Evolutionary conservation across 2,888 invertebrate species (phyloP), one percentile per base, ranked within the genome.

Genomic region (Sycophila texana): DNA sequence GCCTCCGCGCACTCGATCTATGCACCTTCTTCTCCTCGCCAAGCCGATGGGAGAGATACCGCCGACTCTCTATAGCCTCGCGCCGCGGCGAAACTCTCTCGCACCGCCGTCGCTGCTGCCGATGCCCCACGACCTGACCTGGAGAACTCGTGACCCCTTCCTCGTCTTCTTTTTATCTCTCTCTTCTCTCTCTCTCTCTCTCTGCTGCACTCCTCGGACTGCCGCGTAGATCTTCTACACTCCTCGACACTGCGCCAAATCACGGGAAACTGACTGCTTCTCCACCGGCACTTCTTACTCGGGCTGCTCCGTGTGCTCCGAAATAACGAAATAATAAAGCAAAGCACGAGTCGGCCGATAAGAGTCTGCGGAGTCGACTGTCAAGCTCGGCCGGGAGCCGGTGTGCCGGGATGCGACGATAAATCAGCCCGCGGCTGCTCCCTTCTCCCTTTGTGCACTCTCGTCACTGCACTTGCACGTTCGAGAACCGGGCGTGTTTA

Each of bases 111-210:
- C 39, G 66, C 74, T 49, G 58, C 74, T 61, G 67, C 73, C 73
- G 67, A 57, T 75, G 73, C 68, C 60, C 68, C 73, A 63, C 74
- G 74, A 80, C 78, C 78, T 79, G 81, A 80, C 77, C 80, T 67
- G 74, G 75, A 79, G 75, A 73, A 78, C 79, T 82, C 75, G 77
- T 82, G 79, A 80, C 82, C 82, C 73, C 80, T 78, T 81, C 79
- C 65, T 61, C 53, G 53, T 14, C 26, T 0, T 63, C 5, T 20
- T 4, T 57, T 39, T 10, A 20, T 20, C 30, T 70, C 39, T 13
- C n/a, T 1, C 55, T 3, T 30, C 30, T 14, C 26, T 0, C 73
- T 12, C 49, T 76, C 76, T 63, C 39, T 30, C 13, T 51, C 49
- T 68, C 49, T 47, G 10, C 10, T 10, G 39, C 39, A n/a, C 22